These are phyloP conservation scores for Byasa hedistus DNA, from an alignment of 2,888 invertebrate species.

Conservation along the genomic window DNA sequence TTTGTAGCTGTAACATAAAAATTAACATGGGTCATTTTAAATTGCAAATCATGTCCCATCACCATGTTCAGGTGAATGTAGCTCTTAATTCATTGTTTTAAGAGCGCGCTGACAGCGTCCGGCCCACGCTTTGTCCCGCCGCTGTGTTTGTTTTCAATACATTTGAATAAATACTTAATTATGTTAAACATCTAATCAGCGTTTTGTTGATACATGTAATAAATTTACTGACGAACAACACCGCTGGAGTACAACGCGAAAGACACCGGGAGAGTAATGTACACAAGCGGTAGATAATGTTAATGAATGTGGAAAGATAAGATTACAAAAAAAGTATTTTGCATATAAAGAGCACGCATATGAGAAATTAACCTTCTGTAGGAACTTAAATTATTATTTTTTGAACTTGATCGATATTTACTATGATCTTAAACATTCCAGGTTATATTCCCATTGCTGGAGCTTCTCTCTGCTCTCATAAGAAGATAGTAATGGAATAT, in stretches of 20 bases:
- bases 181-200: conserved; percentile 59
- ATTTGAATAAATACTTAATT: conserved; percentile 70
- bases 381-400: too few species aligned
- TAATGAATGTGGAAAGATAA: conserved; percentile 9
- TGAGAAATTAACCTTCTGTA: too few species aligned
- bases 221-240: conserved; percentile 23
- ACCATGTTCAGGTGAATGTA: conserved; percentile 13
- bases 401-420: too few species aligned
- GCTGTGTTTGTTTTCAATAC: conserved; percentile 48
- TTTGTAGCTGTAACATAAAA: conserved; percentile 25
- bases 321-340: too few species aligned
- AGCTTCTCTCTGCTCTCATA: too few species aligned
- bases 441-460: too few species aligned
- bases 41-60: conserved; percentile 7
- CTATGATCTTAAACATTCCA: too few species aligned
- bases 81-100: conserved; percentile 33
- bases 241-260: conserved; percentile 7
- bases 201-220: conserved; percentile 29
- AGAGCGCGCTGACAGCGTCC: conserved; percentile 43
- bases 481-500: too few species aligned
- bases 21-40: conserved; percentile 12
- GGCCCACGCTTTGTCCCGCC: conserved; percentile 52
- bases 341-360: too few species aligned
- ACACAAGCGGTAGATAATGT: conserved; percentile 13
- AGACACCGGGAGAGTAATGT: conserved; percentile 3